Conservation (phyloP, 2,113 vertebrate species). For the Gorsachius goisagi region DNA sequence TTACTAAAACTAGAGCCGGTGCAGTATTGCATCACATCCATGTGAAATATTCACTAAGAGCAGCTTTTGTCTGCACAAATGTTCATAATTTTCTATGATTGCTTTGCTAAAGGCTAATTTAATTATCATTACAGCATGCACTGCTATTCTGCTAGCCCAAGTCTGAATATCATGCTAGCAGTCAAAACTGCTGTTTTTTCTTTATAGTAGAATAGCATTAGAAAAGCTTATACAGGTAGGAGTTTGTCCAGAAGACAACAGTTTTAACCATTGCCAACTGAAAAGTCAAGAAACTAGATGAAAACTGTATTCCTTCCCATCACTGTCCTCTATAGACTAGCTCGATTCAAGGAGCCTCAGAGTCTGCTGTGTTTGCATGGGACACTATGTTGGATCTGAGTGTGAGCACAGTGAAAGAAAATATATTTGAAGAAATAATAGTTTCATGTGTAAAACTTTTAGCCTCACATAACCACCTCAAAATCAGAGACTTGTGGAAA, state of each 20-base stretch:
- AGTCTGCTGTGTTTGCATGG: neutral
- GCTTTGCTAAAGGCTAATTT: neutral
- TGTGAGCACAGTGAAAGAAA: neutral
- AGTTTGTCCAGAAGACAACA: neutral
- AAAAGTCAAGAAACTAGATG: neutral
- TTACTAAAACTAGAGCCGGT: neutral
- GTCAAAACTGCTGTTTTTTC: neutral
- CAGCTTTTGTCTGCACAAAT: neutral
- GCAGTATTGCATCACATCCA: neutral
- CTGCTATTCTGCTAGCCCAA: neutral
- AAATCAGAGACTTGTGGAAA: neutral
- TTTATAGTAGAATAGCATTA: neutral
- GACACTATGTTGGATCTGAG: neutral
- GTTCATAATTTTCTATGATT: neutral
- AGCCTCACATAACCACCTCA: neutral
- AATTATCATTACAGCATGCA: neutral
- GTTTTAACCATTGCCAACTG: neutral
- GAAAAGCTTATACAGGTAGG: neutral
- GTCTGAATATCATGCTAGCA: neutral
- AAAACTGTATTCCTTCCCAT: neutral
- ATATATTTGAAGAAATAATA: neutral
- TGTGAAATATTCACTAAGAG: neutral
- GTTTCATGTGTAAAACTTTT: neutral
- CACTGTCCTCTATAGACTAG: neutral
- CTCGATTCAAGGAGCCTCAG: accelerated